A percentile compares a stretch with the other conserved stretches of the same genome.
phyloP scores from a whole-genome alignment of 1,140 invertebrate species.

The Saccostrea glomerata region DNA sequence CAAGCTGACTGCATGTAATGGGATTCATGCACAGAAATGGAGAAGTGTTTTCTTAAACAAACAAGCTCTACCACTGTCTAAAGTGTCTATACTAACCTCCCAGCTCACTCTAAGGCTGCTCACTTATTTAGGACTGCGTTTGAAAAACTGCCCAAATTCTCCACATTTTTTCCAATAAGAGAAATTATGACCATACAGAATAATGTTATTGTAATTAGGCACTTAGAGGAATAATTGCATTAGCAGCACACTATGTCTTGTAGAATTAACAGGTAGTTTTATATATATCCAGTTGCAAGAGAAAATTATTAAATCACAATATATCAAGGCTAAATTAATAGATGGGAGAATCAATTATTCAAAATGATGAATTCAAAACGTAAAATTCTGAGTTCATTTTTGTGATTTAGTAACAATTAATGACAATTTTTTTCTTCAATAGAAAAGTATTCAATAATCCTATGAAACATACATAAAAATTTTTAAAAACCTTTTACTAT shows the following conservation, averaged over 20 bases:
- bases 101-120: too few species aligned
- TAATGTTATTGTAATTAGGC: too few species aligned
- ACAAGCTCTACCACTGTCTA: background rate
- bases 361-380: background rate
- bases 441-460: background rate
- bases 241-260: background rate
- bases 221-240: too few species aligned
- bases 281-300: background rate
- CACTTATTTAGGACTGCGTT: background rate
- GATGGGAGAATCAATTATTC: background rate
- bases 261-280: background rate
- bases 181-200: background rate
- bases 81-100: background rate
- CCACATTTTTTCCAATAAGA: background rate
- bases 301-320: background rate
- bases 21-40: background rate
- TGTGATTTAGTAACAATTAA: background rate
- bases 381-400: background rate
- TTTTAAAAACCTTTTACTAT: background rate
- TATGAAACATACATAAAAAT: background rate
- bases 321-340: background rate
- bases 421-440: background rate
- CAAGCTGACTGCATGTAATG: background rate
- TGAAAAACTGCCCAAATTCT: background rate
- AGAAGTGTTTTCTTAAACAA: background rate